Evolutionary conservation across 2,797 vertebrate species (phyloP), one percentile per base, ranked within the genome.

Genomic region (Microctenopoma lineatum): DNA sequence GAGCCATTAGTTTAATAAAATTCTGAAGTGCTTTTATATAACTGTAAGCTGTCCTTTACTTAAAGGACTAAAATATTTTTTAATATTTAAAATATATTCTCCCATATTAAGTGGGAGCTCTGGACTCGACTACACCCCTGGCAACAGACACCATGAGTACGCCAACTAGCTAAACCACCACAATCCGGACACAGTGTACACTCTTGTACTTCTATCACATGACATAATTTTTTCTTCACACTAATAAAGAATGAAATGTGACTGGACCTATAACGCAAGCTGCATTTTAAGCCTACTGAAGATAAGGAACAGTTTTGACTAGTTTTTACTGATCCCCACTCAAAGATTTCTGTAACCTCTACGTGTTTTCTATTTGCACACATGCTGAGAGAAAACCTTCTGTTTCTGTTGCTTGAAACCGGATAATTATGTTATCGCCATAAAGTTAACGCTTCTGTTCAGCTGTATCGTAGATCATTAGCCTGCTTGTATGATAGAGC

Each of bases 71-170:
- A 77, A 82, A 84, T 83, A 81, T 55, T 60, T 70, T 70, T 85
- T 54, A 80, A 87, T 75, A 89, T 83, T 89, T 65, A 87, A 91
- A 91, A 91, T 84, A 90, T 88, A 89, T 87, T 65, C 71, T 71
- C 80, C 67, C 79, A 62, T 34, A 53, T 61, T 57, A 79, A 29
- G 34, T 53, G 73, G 80, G 78, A 80, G 66, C 74, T 88, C 81
- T 85, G 75, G 68, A 82, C 59, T 41, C 32, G 66, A 72, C 80
- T 73, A 69, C 75, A 80, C 61, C 46, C 39, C 70, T 51, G 46
- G 55, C 70, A 55, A 73, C 70, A 69, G 26, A 79, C 66, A 70
- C 66, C 46, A 60, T 1, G 16, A 65, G 44, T 25, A 39, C 48
- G 72, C 73, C 72, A 57, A 38, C 65, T 58, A 54, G 38, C 58